Conservation (phyloP, 2,797 vertebrate species). For the Falco cherrug region DNA sequence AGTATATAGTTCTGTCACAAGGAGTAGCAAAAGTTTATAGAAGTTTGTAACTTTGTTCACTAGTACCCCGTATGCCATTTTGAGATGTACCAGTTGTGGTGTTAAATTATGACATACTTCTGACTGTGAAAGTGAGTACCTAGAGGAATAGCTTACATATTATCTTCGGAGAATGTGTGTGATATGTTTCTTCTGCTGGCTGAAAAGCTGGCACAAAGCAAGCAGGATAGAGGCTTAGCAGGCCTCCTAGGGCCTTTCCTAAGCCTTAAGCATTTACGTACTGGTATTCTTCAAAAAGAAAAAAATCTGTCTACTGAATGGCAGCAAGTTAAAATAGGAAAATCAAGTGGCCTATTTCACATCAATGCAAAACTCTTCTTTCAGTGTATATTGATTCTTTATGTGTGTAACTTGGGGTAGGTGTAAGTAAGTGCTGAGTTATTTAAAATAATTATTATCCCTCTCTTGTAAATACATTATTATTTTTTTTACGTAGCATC, state of each 20-base stretch:
- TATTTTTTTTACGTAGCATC: rapidly evolving
- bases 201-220: not conserved
- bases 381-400: not conserved
- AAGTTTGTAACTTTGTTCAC: not conserved
- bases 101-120: not conserved
- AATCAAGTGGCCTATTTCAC: not conserved
- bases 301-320: not conserved
- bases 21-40: not conserved
- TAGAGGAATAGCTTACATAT: not conserved
- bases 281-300: not conserved
- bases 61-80: rapidly evolving
- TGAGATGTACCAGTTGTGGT: not conserved
- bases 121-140: not conserved
- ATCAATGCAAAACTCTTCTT: not conserved
- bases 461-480: not conserved
- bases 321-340: not conserved
- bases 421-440: not conserved
- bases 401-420: not conserved
- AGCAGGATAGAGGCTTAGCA: not conserved
- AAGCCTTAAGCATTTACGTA: not conserved
- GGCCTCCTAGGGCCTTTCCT: not conserved
- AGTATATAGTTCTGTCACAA: not conserved
- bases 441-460: not conserved
- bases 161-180: rapidly evolving
- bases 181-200: not conserved